Base-by-base conservation (phyloP, 1,140 invertebrate species). In the Holotrichia oblita region DNA sequence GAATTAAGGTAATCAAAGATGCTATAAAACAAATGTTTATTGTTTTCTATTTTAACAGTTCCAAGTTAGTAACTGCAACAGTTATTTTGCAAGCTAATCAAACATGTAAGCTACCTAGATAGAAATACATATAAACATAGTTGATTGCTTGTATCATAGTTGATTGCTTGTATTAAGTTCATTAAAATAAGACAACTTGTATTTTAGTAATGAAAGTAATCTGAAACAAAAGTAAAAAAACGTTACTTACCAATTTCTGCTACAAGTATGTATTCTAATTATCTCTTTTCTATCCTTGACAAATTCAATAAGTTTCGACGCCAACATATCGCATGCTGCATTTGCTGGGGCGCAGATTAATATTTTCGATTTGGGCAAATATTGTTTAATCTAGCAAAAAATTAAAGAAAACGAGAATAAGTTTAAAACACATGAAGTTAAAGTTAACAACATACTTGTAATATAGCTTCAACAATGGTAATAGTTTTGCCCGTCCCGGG, bases 401-500 rank as follows among this genome's bases (percentile, higher is more conserved):
- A 40, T 20, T 22, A 17, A 4, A 22, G 0, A 10, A 0, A 76
- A 73, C 34, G 17, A 20, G 22, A 17, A 24, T 64, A 24, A n/a
- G 8, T 20, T 64, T 20, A 2, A 64, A 14, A 1, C 27, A 4
- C 22, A 64, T 69, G 17, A 27, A 69, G 64, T 72, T n/a, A 74
- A 12, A 74, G 17, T 74, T 82, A 74, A 40, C 17, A 24, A 76
- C 9, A 20, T 27, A 76, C 75, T 88, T 99, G 97, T 24, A 97
- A 85, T 22, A 97, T 91, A 0, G 92, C 89, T 89, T 99, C 97
- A 20, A 97, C 93, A 6, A 98, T 86, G 6, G 97, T 98, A 0
- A 97, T 88, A 0, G 97, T 98, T 89, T 99, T 98, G n/a, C 97
- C 97, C n/a, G 96, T 98, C 8, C 97, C 97, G 2, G 97, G 97